These are phyloP conservation scores for Coregonus suidteri DNA, from an alignment of 2,797 vertebrate species.

Conservation along the genomic window DNA sequence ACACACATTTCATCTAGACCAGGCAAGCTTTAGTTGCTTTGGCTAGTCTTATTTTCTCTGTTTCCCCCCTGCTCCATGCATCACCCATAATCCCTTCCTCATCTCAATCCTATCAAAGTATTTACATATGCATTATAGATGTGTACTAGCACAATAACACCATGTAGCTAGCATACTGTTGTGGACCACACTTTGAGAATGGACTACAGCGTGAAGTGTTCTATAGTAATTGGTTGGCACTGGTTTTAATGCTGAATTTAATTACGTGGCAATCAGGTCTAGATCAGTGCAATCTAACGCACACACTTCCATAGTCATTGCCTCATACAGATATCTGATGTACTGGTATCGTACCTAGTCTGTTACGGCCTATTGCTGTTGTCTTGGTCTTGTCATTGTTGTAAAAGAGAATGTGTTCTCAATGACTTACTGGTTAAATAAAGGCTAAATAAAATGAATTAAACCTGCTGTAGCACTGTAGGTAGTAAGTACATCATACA, in stretches of 20 bases:
- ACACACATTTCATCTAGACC: not conserved
- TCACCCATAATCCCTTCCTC: constrained; percentile 29
- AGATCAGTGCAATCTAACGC: not conserved
- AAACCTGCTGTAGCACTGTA: no score
- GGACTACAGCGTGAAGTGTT: not conserved
- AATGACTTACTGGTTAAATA: no score
- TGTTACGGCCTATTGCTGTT: no score
- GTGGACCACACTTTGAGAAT: not conserved
- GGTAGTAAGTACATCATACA: no score
- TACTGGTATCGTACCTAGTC: not conserved
- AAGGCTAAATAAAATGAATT: no score
- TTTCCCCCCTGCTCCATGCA: not conserved
- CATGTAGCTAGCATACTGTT: not conserved
- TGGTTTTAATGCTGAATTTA: not conserved
- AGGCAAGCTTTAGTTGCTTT: not conserved
- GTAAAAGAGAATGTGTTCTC: no score
- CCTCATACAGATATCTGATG: not conserved
- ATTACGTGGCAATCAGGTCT: not conserved
- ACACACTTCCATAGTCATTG: not conserved
- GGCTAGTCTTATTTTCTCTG: constrained; percentile 7
- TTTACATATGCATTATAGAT: not conserved
- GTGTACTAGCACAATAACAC: not conserved
- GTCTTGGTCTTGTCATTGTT: no score
- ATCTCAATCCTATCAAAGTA: constrained; percentile 6
- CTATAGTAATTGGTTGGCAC: not conserved